These are phyloP conservation scores for Pterostichus niger DNA, from an alignment of 2,888 invertebrate species.

Conservation along the genomic window DNA sequence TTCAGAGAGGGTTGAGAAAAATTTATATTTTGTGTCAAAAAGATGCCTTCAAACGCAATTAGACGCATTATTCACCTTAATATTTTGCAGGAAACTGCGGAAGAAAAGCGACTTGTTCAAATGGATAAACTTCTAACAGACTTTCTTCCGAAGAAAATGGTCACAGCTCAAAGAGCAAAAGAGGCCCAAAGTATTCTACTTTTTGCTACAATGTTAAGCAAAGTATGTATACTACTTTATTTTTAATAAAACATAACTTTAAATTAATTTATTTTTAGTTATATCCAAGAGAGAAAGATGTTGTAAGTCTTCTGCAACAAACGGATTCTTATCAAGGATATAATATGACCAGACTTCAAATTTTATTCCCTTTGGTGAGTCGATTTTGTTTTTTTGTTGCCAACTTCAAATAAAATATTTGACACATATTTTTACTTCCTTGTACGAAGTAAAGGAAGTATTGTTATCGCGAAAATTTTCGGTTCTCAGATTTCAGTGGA, in stretches of 20 bases:
- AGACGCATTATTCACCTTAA: background rate
- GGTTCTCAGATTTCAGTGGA: too few relatives aligned
- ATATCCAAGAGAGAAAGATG: constrained; percentile 76
- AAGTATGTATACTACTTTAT: constrained; percentile 71
- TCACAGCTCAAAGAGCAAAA: constrained; percentile 73
- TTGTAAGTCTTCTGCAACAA: constrained; percentile 76
- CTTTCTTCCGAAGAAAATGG: constrained; percentile 75
- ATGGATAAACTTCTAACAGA: constrained; percentile 75
- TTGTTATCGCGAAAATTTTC: too few relatives aligned
- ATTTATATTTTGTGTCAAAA: too few relatives aligned
- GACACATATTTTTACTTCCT: too few relatives aligned
- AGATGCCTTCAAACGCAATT: too few relatives aligned
- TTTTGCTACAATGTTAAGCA: constrained; percentile 76
- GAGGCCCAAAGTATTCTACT: constrained; percentile 76
- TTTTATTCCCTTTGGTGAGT: constrained; percentile 72
- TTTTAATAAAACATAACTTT: background rate
- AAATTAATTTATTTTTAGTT: constrained; percentile 71
- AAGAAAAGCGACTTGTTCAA: constrained; percentile 74
- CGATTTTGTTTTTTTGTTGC: too few relatives aligned
- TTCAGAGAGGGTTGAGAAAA: too few relatives aligned
- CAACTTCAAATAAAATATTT: background rate
- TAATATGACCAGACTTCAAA: constrained; percentile 76
- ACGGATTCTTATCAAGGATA: constrained; percentile 75
- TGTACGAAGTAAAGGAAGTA: too few relatives aligned
- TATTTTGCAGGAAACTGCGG: constrained; percentile 73